Evolutionary conservation across 53 echinoderm and acorn worm species (phyloP), one percentile per base, ranked within the genome.

Genomic region (Actinopyga echinites): DNA sequence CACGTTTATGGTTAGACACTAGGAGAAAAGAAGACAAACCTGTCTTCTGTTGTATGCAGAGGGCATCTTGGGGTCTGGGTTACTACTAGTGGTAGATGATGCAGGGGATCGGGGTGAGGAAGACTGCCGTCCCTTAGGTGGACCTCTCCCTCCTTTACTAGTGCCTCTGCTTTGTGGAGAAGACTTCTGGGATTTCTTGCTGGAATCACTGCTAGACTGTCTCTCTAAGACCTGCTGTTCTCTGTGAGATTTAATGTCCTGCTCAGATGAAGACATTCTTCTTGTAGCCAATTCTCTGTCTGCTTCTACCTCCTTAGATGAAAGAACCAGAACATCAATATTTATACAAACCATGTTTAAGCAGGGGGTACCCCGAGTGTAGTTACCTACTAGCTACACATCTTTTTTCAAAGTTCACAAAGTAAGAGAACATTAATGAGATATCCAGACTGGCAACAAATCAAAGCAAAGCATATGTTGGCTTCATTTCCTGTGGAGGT

Each of bases 201-300:
- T 44, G 53, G 82, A 26, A 83, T 83, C 34, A 74, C 85, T 31
- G 15, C 56, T 59, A 66, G 79, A 57, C 86, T 90, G 58, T 62
- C 86, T 57, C 45, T 77, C 77, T 53, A 77, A 54, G 33, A 15
- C 61, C 59, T 19, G 82, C 15, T 59, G 49, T 58, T 74, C 65
- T 57, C 37, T 24, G 23, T 44, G 44, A 21, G 61, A 36, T 43
- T 42, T 55, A 2, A 15, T 49, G 17, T 49, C 49, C 54, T 30
- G 17, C 19, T 77, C 77, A 24, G 34, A 56, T 69, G 84, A 34
- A 54, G 83, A 38, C 61, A 32, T 61, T 30, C 85, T 69, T 24
- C 83, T 54, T 65, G 83, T n/a, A 22, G 85, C 85, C 23, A 61
- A 74, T 24, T 58, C 85, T 74, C 74, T 73, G 44, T 85, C 85